Evolutionary conservation across 2,113 vertebrate genomes (phyloP).

Genomic region (Dasypus novemcinctus): DNA sequence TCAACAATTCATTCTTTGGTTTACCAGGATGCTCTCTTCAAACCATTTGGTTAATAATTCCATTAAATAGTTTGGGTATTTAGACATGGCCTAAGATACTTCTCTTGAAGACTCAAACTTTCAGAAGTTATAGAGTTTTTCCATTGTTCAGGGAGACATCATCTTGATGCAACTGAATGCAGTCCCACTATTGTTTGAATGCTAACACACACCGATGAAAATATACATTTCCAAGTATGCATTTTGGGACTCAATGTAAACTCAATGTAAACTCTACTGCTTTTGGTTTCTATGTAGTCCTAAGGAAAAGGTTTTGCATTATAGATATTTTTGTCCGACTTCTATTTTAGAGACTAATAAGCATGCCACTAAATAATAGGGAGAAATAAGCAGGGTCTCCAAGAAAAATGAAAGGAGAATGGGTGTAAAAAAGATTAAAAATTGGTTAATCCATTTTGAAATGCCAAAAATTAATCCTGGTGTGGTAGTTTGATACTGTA

Average conservation of each 20-base stretch:
- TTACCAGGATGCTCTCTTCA: background rate
- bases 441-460: background rate
- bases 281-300: background rate
- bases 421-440: background rate
- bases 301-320: background rate
- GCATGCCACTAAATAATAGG: background rate
- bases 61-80: background rate
- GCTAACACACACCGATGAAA: background rate
- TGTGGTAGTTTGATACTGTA: too few species aligned
- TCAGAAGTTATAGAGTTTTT: background rate
- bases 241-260: background rate
- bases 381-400: background rate
- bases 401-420: constrained; percentile 10
- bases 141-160: background rate
- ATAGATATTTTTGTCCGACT: background rate
- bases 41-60: constrained; percentile 8
- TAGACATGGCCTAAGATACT: background rate
- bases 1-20: background rate
- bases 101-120: background rate
- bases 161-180: background rate
- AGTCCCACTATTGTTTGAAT: background rate
- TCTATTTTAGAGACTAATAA: constrained; percentile 22
- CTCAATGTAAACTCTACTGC: background rate
- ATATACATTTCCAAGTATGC: background rate
- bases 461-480: background rate